Conservation (phyloP, 2,888 invertebrate genomes). For the Catocala nupta region DNA sequence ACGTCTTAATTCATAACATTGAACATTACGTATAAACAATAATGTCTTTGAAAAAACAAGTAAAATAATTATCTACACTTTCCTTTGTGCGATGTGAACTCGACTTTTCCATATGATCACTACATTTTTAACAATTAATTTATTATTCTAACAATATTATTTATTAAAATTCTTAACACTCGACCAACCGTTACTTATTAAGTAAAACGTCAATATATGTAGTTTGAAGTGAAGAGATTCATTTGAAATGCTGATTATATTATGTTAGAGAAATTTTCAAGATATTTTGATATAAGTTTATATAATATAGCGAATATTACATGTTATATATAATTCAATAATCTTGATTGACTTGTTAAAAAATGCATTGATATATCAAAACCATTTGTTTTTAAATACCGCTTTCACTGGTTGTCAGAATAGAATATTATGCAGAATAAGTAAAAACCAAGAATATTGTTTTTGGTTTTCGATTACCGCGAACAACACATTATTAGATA, state of each 20-base stretch:
- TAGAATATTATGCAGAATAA: too few species aligned
- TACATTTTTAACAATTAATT: conserved; percentile 77
- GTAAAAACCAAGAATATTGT: too few species aligned
- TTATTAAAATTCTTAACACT: conserved; percentile 65
- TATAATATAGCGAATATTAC: too few species aligned
- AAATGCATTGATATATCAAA: too few species aligned
- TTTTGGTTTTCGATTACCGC: too few species aligned
- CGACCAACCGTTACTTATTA: conserved; percentile 68
- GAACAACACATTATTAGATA: too few species aligned
- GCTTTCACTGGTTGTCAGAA: too few species aligned
- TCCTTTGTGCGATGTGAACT: conserved; percentile 81
- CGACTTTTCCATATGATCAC: conserved; percentile 69
- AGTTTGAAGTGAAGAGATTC: conserved; percentile 40
- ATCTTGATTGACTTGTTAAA: too few species aligned
- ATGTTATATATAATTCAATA: too few species aligned
- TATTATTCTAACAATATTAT: conserved; percentile 60
- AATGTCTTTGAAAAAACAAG: conserved; percentile 4
- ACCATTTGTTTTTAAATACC: too few species aligned
- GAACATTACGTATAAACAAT: conserved; percentile 10
- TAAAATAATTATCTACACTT: conserved; percentile 62
- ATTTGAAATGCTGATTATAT: conserved; percentile 36
- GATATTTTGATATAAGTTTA: too few species aligned
- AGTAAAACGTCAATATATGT: conserved; percentile 69
- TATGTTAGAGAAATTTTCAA: too few species aligned
- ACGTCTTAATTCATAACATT: conserved; percentile 10